Base-by-base conservation (phyloP, 2,797 vertebrate genomes). In the Coregonus sp. region DNA sequence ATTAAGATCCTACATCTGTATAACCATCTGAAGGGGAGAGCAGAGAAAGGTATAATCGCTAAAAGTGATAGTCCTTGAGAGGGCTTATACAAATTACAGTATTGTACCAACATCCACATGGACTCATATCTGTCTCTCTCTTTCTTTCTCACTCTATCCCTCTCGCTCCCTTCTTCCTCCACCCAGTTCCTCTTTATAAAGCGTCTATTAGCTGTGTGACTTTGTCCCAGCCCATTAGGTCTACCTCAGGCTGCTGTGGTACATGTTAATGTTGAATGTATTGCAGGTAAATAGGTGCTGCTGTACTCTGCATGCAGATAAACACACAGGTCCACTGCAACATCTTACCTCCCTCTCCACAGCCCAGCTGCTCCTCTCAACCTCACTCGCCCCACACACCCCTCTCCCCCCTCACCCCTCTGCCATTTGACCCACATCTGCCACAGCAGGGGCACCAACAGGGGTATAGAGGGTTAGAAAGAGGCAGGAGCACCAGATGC, bases 401-500 rank as follows among this genome's bases (percentile, higher is more conserved):
- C 4, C 69, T 71, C 7, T 25, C 69, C 33, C 16, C 4, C 4
- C 25, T 25, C 25, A 25, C 59, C 12, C 29, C n/a, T 65, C 37
- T 31, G 6, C 59, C 25, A 59, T 40, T 63, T 15, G 20, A 47
- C 20, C 40, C 63, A 40, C 16, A 31, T 61, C 73, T 76, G 63
- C 33, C 74, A 88, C 86, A 82, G 84, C 88, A 88, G 37, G 79
- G 82, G 72, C 77, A 81, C 37, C 85, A 76, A 87, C 81, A 87
- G 85, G 87, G 77, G 56, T 25, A 78, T 80, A 72, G 75, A 75
- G 77, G 81, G 82, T 86, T 88, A 82, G 82, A 86, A 72, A 73
- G 82, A 85, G 77, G 76, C 78, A 77, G 80, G 88, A 82, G 80
- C 84, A 91, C 84, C 91, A 93, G 88, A 92, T 91, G 92, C 87